Evolutionary conservation across 2,888 invertebrate species (phyloP), one percentile per base, ranked within the genome.

Genomic region (Mythimna lalbum): DNA sequence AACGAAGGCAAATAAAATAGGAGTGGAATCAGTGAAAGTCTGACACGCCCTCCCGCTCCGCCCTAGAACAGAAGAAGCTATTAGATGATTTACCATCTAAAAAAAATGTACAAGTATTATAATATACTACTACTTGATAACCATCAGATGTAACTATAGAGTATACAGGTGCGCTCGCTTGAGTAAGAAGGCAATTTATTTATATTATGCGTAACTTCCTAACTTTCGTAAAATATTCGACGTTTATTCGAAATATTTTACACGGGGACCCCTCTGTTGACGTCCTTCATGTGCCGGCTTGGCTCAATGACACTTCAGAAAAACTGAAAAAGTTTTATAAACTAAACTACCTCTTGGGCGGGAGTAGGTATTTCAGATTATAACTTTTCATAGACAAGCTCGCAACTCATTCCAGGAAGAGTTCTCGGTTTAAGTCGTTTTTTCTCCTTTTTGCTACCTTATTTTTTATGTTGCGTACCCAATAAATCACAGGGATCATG

Each of bases 261-360:
- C 80, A 82, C 76, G 73, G 67, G 73, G 60, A 70, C 65, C 77
- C 69, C 78, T 76, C 72, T 83, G 81, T 85, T 83, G 85, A 85
- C 80, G 84, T 86, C 79, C 81, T 85, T 86, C 83, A 83, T 77
- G 85, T 84, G 82, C 84, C 87, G 81, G 88, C 88, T 89, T 87
- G 87, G 74, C 87, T 85, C 83, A 88, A 88, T 86, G 86, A 86
- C 84, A 87, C 88, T 89, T 88, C 76, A 84, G 81, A 69, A 83
- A 84, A 87, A 87, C 86, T 87, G 86, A 84, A 85, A 89, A 88
- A 87, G 82, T 87, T 89, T 85, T 84, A 81, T 84, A 85, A 85
- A 82, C 76, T 79, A 75, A 82, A 81, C 83, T 81, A 88, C 84
- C 81, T 86, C 79, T 68, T 68, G 69, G 69, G 72, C 27, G 70